A percentile compares a stretch with the other conserved stretches of the same genome.
These are phyloP conservation scores for Eustalomyia histrio DNA, from an alignment of 2,888 invertebrate genomes.

Conservation along the genomic window DNA sequence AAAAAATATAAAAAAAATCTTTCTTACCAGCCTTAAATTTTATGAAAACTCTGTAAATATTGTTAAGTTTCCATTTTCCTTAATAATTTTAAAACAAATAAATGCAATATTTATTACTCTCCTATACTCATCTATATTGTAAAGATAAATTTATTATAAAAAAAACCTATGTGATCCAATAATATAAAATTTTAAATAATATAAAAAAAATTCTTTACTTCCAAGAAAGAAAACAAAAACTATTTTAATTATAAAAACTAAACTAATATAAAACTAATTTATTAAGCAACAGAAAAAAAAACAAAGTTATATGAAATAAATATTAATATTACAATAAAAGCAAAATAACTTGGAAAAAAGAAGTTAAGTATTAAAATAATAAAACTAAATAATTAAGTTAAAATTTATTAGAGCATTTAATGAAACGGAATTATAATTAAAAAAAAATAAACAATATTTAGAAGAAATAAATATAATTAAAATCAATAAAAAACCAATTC, in stretches of 20 bases:
- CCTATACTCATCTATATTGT: conserved; percentile 25
- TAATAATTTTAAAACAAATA: conserved; percentile 18
- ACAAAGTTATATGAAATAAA: not conserved
- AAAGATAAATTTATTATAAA: conserved; percentile 33
- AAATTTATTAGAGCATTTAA: conserved; percentile 61
- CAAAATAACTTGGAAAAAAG: conserved; percentile 20
- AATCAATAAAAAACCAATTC: conserved; percentile 20
- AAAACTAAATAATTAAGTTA: conserved; percentile 55
- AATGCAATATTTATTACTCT: conserved; percentile 17
- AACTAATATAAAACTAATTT: conserved; percentile 41
- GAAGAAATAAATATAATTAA: conserved; percentile 5
- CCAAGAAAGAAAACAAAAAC: conserved; percentile 36
- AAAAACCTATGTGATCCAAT: conserved; percentile 60
- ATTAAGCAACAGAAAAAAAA: conserved; percentile 8
- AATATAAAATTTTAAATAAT: conserved; percentile 33
- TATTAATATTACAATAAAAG: conserved; percentile 2
- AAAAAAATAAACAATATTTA: conserved; percentile 48
- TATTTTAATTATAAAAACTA: conserved; percentile 58
- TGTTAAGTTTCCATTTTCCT: conserved; percentile 45
- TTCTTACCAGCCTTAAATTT: conserved; percentile 63
- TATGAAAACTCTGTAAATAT: conserved; percentile 49
- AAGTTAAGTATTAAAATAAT: conserved; percentile 19
- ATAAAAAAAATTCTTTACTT: conserved; percentile 63
- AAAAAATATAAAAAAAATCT: conserved; percentile 43
- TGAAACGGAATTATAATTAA: conserved; percentile 60